These are phyloP conservation scores for Cephus spinipes DNA, from an alignment of 2,888 invertebrate species.

Conservation along the genomic window DNA sequence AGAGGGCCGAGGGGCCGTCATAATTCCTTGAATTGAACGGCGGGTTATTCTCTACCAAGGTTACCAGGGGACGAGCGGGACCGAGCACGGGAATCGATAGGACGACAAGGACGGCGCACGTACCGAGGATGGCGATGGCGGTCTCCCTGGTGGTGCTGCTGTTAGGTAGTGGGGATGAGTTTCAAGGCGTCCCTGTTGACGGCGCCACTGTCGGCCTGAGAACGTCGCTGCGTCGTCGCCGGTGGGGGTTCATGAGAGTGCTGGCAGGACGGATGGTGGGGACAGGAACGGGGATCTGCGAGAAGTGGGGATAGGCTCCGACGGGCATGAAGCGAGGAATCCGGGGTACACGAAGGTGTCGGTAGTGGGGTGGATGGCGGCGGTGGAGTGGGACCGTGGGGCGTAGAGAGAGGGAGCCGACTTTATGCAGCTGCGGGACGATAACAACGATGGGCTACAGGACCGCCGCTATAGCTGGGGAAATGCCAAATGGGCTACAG, in stretches of 20 bases:
- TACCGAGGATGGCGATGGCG: slow-evolving; percentile 14
- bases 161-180: slow-evolving; percentile 15
- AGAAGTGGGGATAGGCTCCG: slow-evolving; percentile 28
- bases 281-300: slow-evolving; percentile 29
- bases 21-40: slow-evolving; percentile 67
- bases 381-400: slow-evolving; percentile 28
- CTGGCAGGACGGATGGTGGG: slow-evolving; percentile 30
- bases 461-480: slow-evolving; percentile 66
- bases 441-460: slow-evolving; percentile 69
- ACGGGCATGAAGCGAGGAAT: slow-evolving; percentile 26
- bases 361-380: slow-evolving; percentile 30
- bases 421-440: slow-evolving; percentile 70
- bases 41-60: slow-evolving; percentile 65
- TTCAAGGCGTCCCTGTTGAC: slow-evolving; percentile 46
- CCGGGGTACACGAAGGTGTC: slow-evolving; percentile 26
- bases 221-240: slow-evolving; percentile 12
- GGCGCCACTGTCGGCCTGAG: slow-evolving; percentile 42
- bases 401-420: slow-evolving; percentile 56
- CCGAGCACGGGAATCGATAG: slow-evolving; percentile 55
- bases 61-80: slow-evolving; percentile 48
- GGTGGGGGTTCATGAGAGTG: slow-evolving; percentile 34
- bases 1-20: slow-evolving; percentile 56
- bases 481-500: slow-evolving; percentile 68
- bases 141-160: not conserved
- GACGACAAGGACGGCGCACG: slow-evolving; percentile 55